Evolutionary conservation across 2,888 invertebrate genomes (phyloP).

Genomic region (Artemia sinica): DNA sequence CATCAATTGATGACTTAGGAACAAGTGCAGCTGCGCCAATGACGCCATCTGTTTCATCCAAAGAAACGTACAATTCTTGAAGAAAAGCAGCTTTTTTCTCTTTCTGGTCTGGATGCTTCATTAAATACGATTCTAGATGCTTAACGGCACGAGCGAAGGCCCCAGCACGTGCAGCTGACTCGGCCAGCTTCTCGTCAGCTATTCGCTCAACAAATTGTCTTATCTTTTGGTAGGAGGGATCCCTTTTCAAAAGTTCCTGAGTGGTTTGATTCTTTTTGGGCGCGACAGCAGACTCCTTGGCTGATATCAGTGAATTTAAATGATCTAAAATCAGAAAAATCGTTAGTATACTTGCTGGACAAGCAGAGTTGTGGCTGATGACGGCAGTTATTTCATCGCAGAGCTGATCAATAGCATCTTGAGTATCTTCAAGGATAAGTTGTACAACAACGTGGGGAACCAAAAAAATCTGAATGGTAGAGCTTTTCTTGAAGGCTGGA

Average conservation of each 20-base stretch:
- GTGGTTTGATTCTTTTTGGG: constrained; percentile 10
- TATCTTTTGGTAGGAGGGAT: not conserved
- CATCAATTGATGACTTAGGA: constrained; percentile 55
- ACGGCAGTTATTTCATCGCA: not conserved
- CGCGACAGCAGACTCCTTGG: constrained; percentile 1
- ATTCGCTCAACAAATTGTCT: not conserved
- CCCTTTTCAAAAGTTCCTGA: not conserved
- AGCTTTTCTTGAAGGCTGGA: not conserved
- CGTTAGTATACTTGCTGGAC: not conserved
- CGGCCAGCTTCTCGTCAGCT: constrained; percentile 3
- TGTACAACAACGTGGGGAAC: not conserved
- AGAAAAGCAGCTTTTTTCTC: constrained; percentile 27
- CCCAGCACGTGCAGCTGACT: constrained; percentile 11
- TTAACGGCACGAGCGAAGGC: not conserved
- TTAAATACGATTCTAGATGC: not conserved
- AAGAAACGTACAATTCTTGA: constrained; percentile 61
- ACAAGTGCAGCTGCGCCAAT: constrained; percentile 41
- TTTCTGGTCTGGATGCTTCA: not conserved
- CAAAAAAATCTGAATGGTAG: not conserved
- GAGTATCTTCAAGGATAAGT: not conserved
- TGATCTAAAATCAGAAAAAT: not conserved
- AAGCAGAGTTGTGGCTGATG: not conserved
- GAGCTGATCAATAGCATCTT: not conserved
- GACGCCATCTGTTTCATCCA: constrained; percentile 80
- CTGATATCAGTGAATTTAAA: not conserved